These are phyloP conservation scores for Hypomecis punctinalis DNA, from an alignment of 2,888 invertebrate species.

Conservation along the genomic window DNA sequence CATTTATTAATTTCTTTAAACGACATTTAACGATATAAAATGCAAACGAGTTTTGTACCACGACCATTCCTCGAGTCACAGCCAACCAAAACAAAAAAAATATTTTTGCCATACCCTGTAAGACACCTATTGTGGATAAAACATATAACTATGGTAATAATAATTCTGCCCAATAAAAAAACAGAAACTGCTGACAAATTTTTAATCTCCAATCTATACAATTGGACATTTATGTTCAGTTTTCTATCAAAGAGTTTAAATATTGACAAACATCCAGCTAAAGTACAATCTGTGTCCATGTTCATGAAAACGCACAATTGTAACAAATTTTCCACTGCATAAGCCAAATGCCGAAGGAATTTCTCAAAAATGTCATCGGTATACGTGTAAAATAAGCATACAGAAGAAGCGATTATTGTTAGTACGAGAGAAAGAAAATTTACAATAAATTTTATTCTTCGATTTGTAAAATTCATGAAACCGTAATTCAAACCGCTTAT, in stretches of 20 bases:
- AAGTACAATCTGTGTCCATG: background rate
- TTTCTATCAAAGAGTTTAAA: background rate
- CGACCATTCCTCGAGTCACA: background rate
- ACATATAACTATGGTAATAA: background rate
- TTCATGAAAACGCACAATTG: background rate
- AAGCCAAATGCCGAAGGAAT: too few species aligned
- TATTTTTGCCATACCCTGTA: too few species aligned
- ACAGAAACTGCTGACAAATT: background rate
- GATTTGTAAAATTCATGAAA: too few species aligned
- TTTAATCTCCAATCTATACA: background rate
- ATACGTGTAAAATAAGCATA: too few species aligned
- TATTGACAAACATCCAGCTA: background rate
- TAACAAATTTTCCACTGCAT: background rate
- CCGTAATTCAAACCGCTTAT: too few species aligned
- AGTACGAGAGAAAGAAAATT: too few species aligned
- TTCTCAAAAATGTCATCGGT: too few species aligned
- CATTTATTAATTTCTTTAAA: background rate
- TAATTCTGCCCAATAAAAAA: background rate
- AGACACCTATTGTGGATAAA: background rate
- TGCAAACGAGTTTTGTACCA: slow-evolving; percentile 1
- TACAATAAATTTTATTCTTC: too few species aligned
- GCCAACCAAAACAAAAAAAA: background rate
- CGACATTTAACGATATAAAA: slow-evolving; percentile 4
- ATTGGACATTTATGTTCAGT: background rate
- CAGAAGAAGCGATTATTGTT: too few species aligned